Evolutionary conservation across 1,140 invertebrate species (phyloP).

Genomic region (Trichonephila clavipes): DNA sequence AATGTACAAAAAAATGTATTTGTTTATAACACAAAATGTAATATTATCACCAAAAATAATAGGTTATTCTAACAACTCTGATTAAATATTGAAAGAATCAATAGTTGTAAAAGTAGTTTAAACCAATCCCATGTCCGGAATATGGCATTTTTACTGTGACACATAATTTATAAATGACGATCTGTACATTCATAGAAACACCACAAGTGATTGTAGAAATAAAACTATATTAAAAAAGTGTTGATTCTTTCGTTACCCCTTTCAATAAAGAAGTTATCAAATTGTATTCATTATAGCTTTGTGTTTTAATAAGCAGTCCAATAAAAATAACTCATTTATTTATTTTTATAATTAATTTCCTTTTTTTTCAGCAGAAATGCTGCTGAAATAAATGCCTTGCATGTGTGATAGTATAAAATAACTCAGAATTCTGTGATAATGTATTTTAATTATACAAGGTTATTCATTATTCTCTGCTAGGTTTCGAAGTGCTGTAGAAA

Average conservation of each 20-base stretch:
- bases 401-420: too few relatives aligned
- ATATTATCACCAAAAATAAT: neutral
- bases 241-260: neutral
- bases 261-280: too few relatives aligned
- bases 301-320: too few relatives aligned
- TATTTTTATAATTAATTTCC: too few relatives aligned
- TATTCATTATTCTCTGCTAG: too few relatives aligned
- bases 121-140: neutral
- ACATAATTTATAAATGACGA: slow-evolving; percentile 44
- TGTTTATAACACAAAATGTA: slow-evolving; percentile 2
- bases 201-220: slow-evolving; percentile 40
- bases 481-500: too few relatives aligned
- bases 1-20: neutral
- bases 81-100: neutral
- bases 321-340: too few relatives aligned
- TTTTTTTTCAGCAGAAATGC: too few relatives aligned
- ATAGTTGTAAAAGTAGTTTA: slow-evolving; percentile 22
- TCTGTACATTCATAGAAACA: slow-evolving; percentile 27
- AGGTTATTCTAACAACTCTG: neutral
- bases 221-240: slow-evolving; percentile 43
- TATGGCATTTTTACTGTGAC: slow-evolving; percentile 37
- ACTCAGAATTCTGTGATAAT: too few relatives aligned
- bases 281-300: too few relatives aligned
- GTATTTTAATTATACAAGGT: too few relatives aligned
- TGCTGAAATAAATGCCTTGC: too few relatives aligned